phyloP scores from a whole-genome alignment of 1,140 invertebrate genomes.

The Vanessa atalanta region DNA sequence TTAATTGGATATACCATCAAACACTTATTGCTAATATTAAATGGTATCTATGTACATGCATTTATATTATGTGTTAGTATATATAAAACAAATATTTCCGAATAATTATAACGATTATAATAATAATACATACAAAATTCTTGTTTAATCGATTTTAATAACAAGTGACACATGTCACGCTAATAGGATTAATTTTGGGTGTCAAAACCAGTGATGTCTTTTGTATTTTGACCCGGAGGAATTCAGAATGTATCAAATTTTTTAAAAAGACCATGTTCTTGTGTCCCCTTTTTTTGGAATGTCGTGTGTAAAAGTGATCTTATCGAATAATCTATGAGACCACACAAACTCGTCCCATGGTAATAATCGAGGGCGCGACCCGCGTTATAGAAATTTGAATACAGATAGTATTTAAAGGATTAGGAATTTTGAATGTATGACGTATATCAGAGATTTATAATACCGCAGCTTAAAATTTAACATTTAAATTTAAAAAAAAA shows the following conservation, averaged over 20 bases:
- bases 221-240: slow-evolving; percentile 32
- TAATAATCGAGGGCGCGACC: slow-evolving; percentile 27
- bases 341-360: slow-evolving; percentile 46
- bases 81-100: neutral
- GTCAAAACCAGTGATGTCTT: slow-evolving; percentile 33
- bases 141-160: slow-evolving; percentile 9
- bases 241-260: slow-evolving; percentile 24
- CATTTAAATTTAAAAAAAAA: too few relatives aligned
- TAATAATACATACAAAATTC: neutral
- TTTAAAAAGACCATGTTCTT: slow-evolving; percentile 5
- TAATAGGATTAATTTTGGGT: slow-evolving; percentile 66
- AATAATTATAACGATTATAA: neutral
- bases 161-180: slow-evolving; percentile 51
- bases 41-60: too few relatives aligned
- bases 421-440: neutral
- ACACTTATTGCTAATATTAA: too few relatives aligned
- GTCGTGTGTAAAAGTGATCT: slow-evolving; percentile 45
- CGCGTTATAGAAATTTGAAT: slow-evolving; percentile 23
- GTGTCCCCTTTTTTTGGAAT: slow-evolving; percentile 23
- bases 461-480: too few relatives aligned
- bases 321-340: slow-evolving; percentile 54
- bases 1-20: too few relatives aligned
- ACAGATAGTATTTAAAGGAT: slow-evolving; percentile 16
- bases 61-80: neutral
- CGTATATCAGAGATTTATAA: too few relatives aligned